Evolutionary conservation across 2,113 vertebrate species (phyloP), one percentile per base, ranked within the genome.

Genomic region (Danionella cerebrum): DNA sequence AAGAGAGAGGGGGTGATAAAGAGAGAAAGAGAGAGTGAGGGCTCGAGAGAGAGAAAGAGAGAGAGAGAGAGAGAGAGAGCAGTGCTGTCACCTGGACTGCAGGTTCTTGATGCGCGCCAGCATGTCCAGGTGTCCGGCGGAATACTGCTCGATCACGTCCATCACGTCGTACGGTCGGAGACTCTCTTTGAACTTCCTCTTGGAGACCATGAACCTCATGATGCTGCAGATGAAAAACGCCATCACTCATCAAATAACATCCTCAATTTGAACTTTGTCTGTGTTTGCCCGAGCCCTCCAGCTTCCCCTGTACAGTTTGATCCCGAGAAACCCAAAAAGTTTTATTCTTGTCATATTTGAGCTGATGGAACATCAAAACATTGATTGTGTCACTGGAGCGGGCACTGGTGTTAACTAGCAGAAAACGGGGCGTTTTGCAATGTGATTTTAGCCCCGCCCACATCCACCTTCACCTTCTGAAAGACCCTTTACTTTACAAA

Each of bases 131-230:
- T 99, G 96, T 44, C 96, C 96, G 0, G 96, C 96, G 0, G 96
- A 98, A 22, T 99, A 99, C 79, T 99, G 96, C 67, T 99, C 96
- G 0, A 99, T 99, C 73, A 99, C 96, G 0, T 99, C 96, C 96
- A 98, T 99, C 42, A 99, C 96, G 0, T 98, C 96, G 0, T 99
- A 98, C 0, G 96, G 96, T 19, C 96, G 87, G 7, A 99, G 87
- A 70, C 95, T 99, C 85, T 99, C 96, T 78, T 99, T 99, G 71
- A 99, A 98, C 81, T 98, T 99, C 70, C 95, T 84, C 78, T 98
- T 99, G 62, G 96, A 96, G 67, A 99, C 96, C 72, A 99, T 88
- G 75, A 99, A 99, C 24, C 91, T 84, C 95, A 99, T 98, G 70
- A 98, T 90, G 74, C 96, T 99, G 83, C 52, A 53, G 55, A 55